These are phyloP conservation scores for Timandra comae DNA, from an alignment of 2,888 invertebrate species.

Conservation along the genomic window DNA sequence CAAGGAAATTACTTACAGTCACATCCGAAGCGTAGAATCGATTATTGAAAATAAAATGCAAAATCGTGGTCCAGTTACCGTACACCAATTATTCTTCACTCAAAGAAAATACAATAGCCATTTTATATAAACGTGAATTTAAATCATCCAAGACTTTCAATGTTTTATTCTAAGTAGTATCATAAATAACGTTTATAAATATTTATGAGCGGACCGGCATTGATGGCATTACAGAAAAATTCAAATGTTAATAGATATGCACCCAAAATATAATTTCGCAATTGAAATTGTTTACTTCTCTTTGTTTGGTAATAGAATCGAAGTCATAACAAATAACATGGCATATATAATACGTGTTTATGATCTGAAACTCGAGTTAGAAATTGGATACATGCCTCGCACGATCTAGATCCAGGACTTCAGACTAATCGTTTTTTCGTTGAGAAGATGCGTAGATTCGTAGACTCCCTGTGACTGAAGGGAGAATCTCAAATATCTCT, in stretches of 20 bases:
- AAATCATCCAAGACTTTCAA: constrained; percentile 52
- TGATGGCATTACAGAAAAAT: constrained; percentile 59
- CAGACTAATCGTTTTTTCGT: too few relatives aligned
- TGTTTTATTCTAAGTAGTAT: constrained; percentile 50
- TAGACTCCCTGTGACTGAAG: too few relatives aligned
- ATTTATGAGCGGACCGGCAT: constrained; percentile 50
- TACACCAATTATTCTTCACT: constrained; percentile 45
- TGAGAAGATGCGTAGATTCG: too few relatives aligned
- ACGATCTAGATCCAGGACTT: too few relatives aligned
- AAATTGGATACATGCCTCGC: too few relatives aligned
- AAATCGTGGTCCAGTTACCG: constrained; percentile 45
- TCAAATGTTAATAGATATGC: constrained; percentile 41
- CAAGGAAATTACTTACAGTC: constrained; percentile 37
- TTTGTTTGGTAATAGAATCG: too few relatives aligned
- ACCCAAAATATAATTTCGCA: constrained; percentile 42
- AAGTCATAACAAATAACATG: too few relatives aligned
- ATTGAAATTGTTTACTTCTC: constrained; percentile 22
- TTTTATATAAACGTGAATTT: constrained; percentile 50
- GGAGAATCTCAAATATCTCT: too few relatives aligned
- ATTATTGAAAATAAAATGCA: constrained; percentile 46
- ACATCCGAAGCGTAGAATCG: constrained; percentile 42
- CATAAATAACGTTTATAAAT: constrained; percentile 67
- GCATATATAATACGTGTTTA: too few relatives aligned
- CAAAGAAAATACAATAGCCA: constrained; percentile 54
- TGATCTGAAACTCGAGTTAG: too few relatives aligned